Evolutionary conservation across 1,140 invertebrate genomes (phyloP).

Genomic region (Megalonaias nervosa): DNA sequence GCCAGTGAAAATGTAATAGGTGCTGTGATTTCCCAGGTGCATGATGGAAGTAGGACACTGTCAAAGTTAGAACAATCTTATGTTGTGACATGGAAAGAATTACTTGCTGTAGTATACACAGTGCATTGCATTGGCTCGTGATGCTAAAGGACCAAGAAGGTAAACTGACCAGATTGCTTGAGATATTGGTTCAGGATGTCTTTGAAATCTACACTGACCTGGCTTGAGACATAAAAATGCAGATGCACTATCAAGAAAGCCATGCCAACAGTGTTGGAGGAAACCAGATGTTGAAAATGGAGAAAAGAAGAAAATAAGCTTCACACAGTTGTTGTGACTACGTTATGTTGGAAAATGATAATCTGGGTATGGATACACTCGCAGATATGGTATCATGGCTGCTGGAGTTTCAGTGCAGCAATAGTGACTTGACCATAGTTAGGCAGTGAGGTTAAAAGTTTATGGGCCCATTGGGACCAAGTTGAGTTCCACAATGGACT

Average conservation of each 20-base stretch:
- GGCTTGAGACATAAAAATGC: slow-evolving; percentile 46
- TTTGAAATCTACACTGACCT: slow-evolving; percentile 43
- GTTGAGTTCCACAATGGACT: too few relatives aligned
- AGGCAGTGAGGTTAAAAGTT: too few relatives aligned
- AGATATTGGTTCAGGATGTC: slow-evolving; percentile 42
- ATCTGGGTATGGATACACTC: neutral
- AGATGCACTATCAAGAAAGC: slow-evolving; percentile 42
- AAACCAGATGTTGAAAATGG: neutral
- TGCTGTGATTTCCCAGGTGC: slow-evolving; percentile 64
- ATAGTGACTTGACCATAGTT: neutral
- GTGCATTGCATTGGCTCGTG: neutral
- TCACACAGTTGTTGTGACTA: neutral
- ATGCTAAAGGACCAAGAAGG: neutral
- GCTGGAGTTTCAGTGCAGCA: neutral
- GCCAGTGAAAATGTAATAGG: slow-evolving; percentile 67
- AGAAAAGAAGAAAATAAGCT: neutral
- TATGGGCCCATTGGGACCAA: too few relatives aligned
- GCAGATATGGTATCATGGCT: neutral
- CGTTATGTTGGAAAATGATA: neutral
- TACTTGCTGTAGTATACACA: slow-evolving; percentile 32
- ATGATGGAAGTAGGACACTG: slow-evolving; percentile 17
- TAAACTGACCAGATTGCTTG: slow-evolving; percentile 38
- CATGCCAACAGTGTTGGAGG: neutral
- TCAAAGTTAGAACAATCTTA: slow-evolving; percentile 1
- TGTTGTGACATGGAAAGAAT: slow-evolving; percentile 8